These are phyloP conservation scores for Melieria picta DNA, from an alignment of 2,888 invertebrate species.

Conservation along the genomic window DNA sequence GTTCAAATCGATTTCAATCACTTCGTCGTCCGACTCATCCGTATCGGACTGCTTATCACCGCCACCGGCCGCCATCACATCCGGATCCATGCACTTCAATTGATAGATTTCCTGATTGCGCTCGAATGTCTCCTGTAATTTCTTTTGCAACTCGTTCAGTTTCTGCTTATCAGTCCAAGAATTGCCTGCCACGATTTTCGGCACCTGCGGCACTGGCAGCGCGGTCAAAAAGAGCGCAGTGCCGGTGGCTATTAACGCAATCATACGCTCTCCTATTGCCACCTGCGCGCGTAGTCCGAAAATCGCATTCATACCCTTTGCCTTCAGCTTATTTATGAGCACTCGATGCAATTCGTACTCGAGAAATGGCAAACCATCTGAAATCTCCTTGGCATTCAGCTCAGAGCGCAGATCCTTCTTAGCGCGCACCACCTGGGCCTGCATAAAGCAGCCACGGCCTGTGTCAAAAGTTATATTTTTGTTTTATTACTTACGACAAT, in stretches of 20 bases:
- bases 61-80: constrained; percentile 46
- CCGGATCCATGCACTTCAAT: constrained; percentile 68
- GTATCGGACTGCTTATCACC: constrained; percentile 67
- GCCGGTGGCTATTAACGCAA: constrained; percentile 89
- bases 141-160: constrained; percentile 75
- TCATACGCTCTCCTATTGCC: constrained; percentile 86
- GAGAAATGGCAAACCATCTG: constrained; percentile 92
- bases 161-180: constrained; percentile 74
- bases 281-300: constrained; percentile 86
- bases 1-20: constrained; percentile 75
- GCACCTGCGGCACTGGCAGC: constrained; percentile 79
- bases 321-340: constrained; percentile 87
- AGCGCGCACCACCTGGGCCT: constrained; percentile 79
- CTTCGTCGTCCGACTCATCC: constrained; percentile 76
- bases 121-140: constrained; percentile 76
- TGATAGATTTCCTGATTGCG: constrained; percentile 79
- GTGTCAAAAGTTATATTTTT: background rate
- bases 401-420: constrained; percentile 85
- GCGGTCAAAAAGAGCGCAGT: constrained; percentile 84
- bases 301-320: constrained; percentile 94
- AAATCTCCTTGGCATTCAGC: constrained; percentile 91
- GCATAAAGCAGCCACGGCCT: constrained; percentile 74
- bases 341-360: constrained; percentile 95
- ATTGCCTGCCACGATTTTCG: constrained; percentile 76
- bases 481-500: background rate